Evolutionary conservation across 1,140 invertebrate genomes (phyloP).

Genomic region (Habropoda laboriosa): DNA sequence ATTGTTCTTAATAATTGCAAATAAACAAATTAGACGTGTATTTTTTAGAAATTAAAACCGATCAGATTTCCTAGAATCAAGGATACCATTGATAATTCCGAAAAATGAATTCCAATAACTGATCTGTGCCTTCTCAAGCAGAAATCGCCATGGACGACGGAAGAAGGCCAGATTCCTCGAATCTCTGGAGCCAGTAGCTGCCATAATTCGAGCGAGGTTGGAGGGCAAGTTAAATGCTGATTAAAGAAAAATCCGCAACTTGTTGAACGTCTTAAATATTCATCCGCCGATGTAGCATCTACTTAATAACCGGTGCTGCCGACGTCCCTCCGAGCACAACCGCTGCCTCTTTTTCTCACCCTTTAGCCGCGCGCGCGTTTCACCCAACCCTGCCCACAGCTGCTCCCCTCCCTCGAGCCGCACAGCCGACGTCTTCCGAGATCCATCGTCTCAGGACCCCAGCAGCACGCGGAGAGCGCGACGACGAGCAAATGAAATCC

Average conservation of each 20-base stretch:
- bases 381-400: conserved; percentile 17
- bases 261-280: conserved; percentile 82
- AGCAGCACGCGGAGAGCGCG: conserved; percentile 47
- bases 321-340: conserved; percentile 51
- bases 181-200: conserved; percentile 35
- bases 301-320: conserved; percentile 79
- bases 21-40: no score
- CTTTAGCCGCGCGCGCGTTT: conserved; percentile 46
- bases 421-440: conserved; percentile 39
- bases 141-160: not conserved
- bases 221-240: conserved; percentile 66
- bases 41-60: no score
- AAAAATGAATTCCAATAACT: no score
- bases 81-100: no score
- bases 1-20: no score
- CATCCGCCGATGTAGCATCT: conserved; percentile 80
- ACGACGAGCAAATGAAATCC: conserved; percentile 75
- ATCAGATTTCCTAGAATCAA: no score
- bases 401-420: no score
- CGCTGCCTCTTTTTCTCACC: conserved; percentile 58
- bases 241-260: conserved; percentile 82
- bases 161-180: conserved; percentile 30
- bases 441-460: conserved; percentile 63
- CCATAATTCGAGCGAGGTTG: conserved; percentile 51
- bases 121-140: no score